Percentiles rank a stretch among this genome's conserved stretches.
These are phyloP conservation scores for Dicycla oo DNA, from an alignment of 2,888 invertebrate species.

Conservation along the genomic window DNA sequence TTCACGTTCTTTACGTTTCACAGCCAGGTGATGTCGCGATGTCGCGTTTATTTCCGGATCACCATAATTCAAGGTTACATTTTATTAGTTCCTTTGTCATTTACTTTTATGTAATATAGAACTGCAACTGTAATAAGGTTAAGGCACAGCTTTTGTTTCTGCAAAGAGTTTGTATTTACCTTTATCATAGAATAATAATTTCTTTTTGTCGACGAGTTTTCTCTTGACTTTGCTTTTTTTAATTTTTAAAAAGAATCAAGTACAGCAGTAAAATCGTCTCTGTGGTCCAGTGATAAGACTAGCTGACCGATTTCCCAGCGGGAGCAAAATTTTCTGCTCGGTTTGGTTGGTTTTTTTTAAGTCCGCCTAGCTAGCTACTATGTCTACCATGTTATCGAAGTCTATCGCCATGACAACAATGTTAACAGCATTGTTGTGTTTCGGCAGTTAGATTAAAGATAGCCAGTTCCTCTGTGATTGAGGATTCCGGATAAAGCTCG, in stretches of 20 bases:
- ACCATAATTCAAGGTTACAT: conserved; percentile 22
- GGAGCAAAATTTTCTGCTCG: too few relatives aligned
- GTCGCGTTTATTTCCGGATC: conserved; percentile 6
- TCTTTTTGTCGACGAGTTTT: neutral
- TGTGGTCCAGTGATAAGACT: too few relatives aligned
- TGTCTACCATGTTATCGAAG: too few relatives aligned
- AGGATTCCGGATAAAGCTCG: too few relatives aligned
- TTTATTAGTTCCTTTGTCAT: conserved; percentile 30
- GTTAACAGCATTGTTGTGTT: too few relatives aligned
- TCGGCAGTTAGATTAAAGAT: too few relatives aligned
- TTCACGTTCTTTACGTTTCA: conserved; percentile 5
- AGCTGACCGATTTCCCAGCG: too few relatives aligned
- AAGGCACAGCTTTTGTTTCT: neutral
- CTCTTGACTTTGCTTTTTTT: neutral
- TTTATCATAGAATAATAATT: neutral
- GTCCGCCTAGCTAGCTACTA: too few relatives aligned
- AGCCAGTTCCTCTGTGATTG: too few relatives aligned
- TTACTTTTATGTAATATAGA: conserved; percentile 21
- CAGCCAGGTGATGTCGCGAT: conserved; percentile 19
- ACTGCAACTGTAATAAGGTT: neutral
- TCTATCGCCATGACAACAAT: too few relatives aligned
- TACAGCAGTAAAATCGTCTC: neutral
- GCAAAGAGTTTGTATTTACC: neutral
- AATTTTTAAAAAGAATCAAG: neutral
- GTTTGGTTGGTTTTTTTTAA: too few relatives aligned